Conservation (phyloP, 2,113 vertebrate species). For the Nicator chloris region DNA sequence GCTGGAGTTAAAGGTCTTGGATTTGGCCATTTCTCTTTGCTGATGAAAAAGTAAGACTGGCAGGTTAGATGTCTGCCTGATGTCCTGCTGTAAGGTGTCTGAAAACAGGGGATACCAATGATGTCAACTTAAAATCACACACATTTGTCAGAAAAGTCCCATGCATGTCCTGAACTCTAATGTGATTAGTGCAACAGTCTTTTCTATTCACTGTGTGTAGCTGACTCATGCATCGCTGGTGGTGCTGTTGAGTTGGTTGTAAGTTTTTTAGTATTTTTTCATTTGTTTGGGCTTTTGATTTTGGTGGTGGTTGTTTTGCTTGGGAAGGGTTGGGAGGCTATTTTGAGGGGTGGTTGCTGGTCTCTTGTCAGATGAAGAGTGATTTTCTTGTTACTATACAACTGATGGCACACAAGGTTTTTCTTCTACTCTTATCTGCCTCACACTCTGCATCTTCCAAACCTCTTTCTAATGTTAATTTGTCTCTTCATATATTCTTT, state of each 20-base stretch:
- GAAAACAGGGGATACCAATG: not conserved
- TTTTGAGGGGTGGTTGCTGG: accelerated
- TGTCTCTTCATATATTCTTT: not conserved
- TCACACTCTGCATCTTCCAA: not conserved
- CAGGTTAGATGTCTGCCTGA: not conserved
- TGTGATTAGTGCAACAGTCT: not conserved
- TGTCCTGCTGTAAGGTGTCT: not conserved
- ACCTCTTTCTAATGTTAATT: not conserved
- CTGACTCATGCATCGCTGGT: not conserved
- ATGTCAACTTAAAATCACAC: not conserved
- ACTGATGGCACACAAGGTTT: not conserved
- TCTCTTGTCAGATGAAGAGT: not conserved
- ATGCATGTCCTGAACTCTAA: not conserved
- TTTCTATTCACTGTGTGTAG: too few relatives aligned
- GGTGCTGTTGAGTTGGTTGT: not conserved
- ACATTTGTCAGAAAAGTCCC: not conserved
- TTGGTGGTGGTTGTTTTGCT: not conserved
- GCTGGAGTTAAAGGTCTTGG: not conserved
- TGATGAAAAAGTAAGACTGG: not conserved
- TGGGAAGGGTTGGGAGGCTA: not conserved
- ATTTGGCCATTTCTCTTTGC: not conserved
- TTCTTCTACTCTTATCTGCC: not conserved
- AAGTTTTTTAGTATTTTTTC: not conserved
- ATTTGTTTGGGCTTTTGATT: not conserved
- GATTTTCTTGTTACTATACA: not conserved